These are phyloP conservation scores for Micrasema longulum DNA, from an alignment of 1,140 invertebrate genomes.

Conservation along the genomic window DNA sequence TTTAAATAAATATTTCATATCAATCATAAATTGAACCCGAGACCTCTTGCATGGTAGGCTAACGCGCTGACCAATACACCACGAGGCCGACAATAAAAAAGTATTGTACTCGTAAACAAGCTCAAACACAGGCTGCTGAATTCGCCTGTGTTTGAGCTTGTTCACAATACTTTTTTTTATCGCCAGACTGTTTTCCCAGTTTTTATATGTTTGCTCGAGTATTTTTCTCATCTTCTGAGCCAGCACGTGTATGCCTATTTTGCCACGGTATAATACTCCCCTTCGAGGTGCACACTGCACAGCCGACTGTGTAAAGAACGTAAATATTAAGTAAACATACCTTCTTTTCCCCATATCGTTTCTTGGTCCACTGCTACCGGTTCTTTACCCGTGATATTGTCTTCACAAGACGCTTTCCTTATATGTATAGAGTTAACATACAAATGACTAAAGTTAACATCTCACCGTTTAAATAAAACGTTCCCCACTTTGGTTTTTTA, in stretches of 20 bases:
- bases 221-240: constrained; percentile 4
- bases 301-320: constrained; percentile 32
- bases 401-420: constrained; percentile 18
- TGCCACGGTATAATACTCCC: constrained; percentile 6
- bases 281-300: constrained; percentile 26
- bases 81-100: too few species aligned
- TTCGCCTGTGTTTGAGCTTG: too few species aligned
- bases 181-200: constrained; percentile 1
- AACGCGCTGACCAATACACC: too few species aligned
- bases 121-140: too few species aligned
- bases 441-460: constrained; percentile 31
- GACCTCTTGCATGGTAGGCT: too few species aligned
- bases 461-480: constrained; percentile 13
- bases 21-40: too few species aligned
- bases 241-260: constrained; percentile 16
- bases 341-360: constrained; percentile 17
- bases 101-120: too few species aligned
- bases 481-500: constrained; percentile 11
- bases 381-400: constrained; percentile 2
- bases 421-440: constrained; percentile 22
- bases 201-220: constrained; percentile 10
- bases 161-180: constrained; percentile 1
- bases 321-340: constrained; percentile 31
- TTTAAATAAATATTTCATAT: too few species aligned
- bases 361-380: constrained; percentile 32